These are phyloP conservation scores for Tridacna gigas DNA, from an alignment of 2,888 invertebrate species.

Conservation along the genomic window DNA sequence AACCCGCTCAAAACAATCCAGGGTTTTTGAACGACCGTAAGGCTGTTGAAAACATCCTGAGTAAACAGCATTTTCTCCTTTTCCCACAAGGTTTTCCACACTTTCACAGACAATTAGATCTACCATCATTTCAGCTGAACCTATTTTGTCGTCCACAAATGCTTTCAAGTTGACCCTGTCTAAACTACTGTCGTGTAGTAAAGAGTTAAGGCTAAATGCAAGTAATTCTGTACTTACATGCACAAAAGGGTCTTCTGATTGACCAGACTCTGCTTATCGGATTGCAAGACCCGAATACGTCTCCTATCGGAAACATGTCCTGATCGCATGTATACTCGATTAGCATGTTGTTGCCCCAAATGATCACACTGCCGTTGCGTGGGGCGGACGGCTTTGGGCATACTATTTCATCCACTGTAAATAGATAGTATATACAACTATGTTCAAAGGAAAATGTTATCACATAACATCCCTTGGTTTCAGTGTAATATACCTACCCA, in stretches of 20 bases:
- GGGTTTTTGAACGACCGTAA: too few species aligned
- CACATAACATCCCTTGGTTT: not conserved
- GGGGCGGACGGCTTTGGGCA: slow-evolving; percentile 49
- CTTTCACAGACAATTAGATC: too few species aligned
- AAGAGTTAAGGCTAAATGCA: too few species aligned
- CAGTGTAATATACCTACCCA: not conserved
- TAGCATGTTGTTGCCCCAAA: slow-evolving; percentile 66
- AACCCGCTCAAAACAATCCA: too few species aligned
- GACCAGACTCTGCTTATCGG: slow-evolving; percentile 64
- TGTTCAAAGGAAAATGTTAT: not conserved
- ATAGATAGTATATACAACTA: slow-evolving; percentile 1
- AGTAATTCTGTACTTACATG: slow-evolving; percentile 58
- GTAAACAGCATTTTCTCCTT: too few species aligned
- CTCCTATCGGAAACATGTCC: slow-evolving; percentile 63
- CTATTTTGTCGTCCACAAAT: too few species aligned
- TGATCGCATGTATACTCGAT: slow-evolving; percentile 68
- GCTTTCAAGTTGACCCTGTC: too few species aligned
- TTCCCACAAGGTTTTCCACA: too few species aligned
- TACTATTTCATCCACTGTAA: slow-evolving; percentile 17
- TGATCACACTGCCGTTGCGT: slow-evolving; percentile 54
- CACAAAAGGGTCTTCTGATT: slow-evolving; percentile 60
- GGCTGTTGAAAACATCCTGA: too few species aligned
- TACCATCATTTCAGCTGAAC: too few species aligned
- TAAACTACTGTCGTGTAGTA: too few species aligned
- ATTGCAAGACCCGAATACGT: slow-evolving; percentile 68